These are phyloP conservation scores for Hemitrygon akajei DNA, from an alignment of 2,797 vertebrate genomes.

Conservation along the genomic window DNA sequence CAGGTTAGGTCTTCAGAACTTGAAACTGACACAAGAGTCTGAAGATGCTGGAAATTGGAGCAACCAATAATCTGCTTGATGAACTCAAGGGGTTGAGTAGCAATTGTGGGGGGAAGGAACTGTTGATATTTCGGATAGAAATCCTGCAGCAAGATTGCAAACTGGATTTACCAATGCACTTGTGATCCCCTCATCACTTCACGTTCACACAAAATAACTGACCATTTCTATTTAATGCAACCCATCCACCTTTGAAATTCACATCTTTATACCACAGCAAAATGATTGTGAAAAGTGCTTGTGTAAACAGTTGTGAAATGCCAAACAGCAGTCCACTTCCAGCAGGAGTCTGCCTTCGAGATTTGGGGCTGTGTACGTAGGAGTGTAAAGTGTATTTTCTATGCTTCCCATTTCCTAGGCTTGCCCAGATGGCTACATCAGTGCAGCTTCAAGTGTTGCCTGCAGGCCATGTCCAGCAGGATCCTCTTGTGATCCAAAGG, in stretches of 20 bases:
- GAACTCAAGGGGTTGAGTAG: too few species aligned
- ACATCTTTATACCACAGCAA: neutral
- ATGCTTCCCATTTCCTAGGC: conserved; percentile 50
- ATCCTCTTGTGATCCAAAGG: conserved; percentile 58
- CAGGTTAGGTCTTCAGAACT: too few species aligned
- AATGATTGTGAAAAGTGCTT: neutral
- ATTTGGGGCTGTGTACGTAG: neutral
- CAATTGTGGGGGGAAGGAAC: too few species aligned
- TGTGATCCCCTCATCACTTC: neutral
- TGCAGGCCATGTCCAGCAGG: conserved; percentile 71
- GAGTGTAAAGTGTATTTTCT: neutral
- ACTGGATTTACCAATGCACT: neutral
- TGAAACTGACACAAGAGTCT: too few species aligned
- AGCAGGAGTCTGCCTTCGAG: neutral
- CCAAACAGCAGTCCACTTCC: neutral
- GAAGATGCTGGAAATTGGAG: too few species aligned
- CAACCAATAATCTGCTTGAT: too few species aligned
- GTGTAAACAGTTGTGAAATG: neutral
- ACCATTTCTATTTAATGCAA: neutral
- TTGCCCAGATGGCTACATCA: conserved; percentile 67
- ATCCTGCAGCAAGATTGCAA: too few species aligned
- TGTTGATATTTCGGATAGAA: too few species aligned
- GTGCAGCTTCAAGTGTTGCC: conserved; percentile 62
- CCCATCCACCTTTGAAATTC: neutral
- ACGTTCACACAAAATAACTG: neutral